phyloP scores from a whole-genome alignment of 2,797 vertebrate species.

The Galago senegalensis region DNA sequence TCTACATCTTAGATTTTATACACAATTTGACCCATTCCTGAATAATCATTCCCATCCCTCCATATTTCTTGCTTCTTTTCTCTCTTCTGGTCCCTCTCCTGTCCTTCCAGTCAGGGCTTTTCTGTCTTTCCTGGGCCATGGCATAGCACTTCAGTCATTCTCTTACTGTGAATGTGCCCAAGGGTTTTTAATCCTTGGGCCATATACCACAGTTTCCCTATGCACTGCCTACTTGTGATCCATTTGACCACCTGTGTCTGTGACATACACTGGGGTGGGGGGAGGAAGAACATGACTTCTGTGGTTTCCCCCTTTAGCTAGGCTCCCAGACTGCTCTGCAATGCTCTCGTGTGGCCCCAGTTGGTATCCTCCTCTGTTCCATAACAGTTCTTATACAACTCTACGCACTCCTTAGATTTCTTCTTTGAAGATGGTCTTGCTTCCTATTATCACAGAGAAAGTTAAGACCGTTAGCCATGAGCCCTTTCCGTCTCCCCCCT shows the following conservation, averaged over 20 bases:
- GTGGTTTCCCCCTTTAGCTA: conserved; percentile 52
- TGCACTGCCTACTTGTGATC: not conserved
- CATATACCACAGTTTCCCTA: not conserved
- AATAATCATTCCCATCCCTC: not conserved
- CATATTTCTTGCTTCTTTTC: not conserved
- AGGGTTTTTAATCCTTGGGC: not conserved
- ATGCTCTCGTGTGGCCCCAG: not conserved
- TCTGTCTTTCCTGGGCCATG: not conserved
- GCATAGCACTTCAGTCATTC: not conserved
- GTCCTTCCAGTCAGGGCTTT: not conserved
- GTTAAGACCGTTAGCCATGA: not conserved
- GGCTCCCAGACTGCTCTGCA: not conserved
- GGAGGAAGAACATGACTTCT: not conserved
- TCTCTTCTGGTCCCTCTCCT: not conserved
- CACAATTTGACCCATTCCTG: not conserved
- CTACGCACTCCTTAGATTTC: not conserved
- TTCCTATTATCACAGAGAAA: conserved; percentile 18
- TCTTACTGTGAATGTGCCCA: not conserved
- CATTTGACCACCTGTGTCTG: conserved; percentile 34
- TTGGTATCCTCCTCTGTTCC: conserved; percentile 34
- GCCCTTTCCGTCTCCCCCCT: not conserved
- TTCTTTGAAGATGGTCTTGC: not conserved
- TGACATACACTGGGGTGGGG: not conserved
- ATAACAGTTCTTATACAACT: not conserved
- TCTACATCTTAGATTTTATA: not conserved